phyloP scores from a whole-genome alignment of 2,113 vertebrate species.

The Callocephalon fimbriatum region DNA sequence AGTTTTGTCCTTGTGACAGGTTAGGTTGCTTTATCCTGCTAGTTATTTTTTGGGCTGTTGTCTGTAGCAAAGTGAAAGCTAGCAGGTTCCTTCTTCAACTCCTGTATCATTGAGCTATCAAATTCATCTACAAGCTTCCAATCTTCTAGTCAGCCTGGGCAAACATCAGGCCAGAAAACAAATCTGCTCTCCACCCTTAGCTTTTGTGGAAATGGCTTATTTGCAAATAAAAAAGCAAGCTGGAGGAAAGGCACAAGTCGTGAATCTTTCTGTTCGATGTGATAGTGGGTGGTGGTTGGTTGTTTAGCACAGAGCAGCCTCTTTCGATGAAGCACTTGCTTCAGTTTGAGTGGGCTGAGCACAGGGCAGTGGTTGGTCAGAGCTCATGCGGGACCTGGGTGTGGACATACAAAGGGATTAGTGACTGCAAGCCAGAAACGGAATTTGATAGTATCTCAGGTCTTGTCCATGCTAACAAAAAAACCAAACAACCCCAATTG shows the following conservation, averaged over 20 bases:
- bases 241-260: neutral
- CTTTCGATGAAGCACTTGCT: neutral
- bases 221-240: neutral
- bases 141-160: neutral
- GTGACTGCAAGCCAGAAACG: neutral
- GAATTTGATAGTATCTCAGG: neutral
- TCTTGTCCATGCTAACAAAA: neutral
- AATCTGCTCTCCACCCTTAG: neutral
- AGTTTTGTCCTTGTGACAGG: neutral
- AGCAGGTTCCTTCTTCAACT: neutral
- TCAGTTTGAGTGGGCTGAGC: neutral
- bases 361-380: neutral
- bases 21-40: neutral
- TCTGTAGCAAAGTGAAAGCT: neutral
- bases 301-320: neutral
- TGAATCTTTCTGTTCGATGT: neutral
- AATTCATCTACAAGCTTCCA: neutral
- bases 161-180: neutral
- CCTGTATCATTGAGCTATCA: neutral
- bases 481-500: neutral
- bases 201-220: neutral
- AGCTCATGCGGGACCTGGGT: accelerated
- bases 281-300: neutral
- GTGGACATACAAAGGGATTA: neutral
- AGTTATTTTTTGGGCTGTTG: neutral